Evolutionary conservation across 2,888 invertebrate species (phyloP), one percentile per base, ranked within the genome.

Genomic region (Rugalucina vietnamica): DNA sequence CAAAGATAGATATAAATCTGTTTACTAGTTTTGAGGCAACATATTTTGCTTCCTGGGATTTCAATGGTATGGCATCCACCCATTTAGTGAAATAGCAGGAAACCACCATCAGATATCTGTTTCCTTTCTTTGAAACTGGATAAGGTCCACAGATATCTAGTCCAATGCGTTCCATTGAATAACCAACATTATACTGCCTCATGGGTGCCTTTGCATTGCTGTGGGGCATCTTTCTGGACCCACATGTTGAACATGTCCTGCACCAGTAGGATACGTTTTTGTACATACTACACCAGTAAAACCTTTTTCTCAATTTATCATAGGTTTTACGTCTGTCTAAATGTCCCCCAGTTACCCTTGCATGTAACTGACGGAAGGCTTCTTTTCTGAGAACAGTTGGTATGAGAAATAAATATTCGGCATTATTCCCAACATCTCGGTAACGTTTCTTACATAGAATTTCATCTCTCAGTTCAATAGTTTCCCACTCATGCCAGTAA

Each of bases 1-100:
- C 81, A 70, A 82, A 82, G 5, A 73, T 36, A 14, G 49, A 34
- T 14, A 82, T 69, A 39, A 81, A 85, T 54, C 49, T 43, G 21
- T 79, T 43, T 0, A 85, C 70, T 18, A 85, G 27, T 27, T 79
- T 76, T n/a, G 27, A n/a, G 24, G 85, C 82, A 21, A 82, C 76
- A 37, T 74, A 60, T 24, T 57, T 39, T 18, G 82, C 50, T 50
- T 76, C 70, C 34, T 50, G 71, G 34, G 54, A 43, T 37, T 79
- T 43, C 4, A 82, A 37, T 21, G 85, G 79, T 21, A 74, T 81
- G 27, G 70, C 70, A 39, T 85, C 72, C 60, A 79, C 65, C 82
- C 85, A 82, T 54, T 85, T 79, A 10, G 82, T 81, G 36, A 82
- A 85, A 27, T 80, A 82, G 54, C 79, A 76, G 0, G 72, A 72